Conservation (phyloP, 2,797 vertebrate genomes). For the Podargus strigoides region DNA sequence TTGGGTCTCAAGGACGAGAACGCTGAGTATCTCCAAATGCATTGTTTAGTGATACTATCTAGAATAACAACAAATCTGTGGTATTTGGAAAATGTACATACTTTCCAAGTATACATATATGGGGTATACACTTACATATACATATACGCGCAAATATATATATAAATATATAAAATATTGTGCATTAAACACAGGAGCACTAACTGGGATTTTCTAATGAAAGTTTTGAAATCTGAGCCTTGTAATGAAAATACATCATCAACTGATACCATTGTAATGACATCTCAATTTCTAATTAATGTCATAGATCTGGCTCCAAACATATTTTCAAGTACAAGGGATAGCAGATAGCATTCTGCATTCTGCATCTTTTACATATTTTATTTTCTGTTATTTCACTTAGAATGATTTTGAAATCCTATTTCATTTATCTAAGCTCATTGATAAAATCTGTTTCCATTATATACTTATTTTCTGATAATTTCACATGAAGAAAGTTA, state of each 20-base stretch:
- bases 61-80: neutral
- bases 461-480: neutral
- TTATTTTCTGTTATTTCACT: neutral
- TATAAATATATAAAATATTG: neutral
- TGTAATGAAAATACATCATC: neutral
- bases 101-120: neutral
- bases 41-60: neutral
- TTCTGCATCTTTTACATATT: neutral
- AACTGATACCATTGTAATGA: neutral
- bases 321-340: neutral
- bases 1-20: constrained; percentile 15
- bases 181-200: neutral
- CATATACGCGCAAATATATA: neutral
- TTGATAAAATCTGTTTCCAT: neutral
- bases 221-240: neutral
- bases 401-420: neutral
- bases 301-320: neutral
- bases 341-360: neutral
- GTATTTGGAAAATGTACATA: neutral
- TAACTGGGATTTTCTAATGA: neutral
- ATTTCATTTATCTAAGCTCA: neutral
- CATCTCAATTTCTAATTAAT: neutral
- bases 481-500: neutral
- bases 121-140: neutral
- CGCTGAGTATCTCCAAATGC: neutral